Evolutionary conservation across 2,888 invertebrate genomes (phyloP).

Genomic region (Ochropleura leucogaster): DNA sequence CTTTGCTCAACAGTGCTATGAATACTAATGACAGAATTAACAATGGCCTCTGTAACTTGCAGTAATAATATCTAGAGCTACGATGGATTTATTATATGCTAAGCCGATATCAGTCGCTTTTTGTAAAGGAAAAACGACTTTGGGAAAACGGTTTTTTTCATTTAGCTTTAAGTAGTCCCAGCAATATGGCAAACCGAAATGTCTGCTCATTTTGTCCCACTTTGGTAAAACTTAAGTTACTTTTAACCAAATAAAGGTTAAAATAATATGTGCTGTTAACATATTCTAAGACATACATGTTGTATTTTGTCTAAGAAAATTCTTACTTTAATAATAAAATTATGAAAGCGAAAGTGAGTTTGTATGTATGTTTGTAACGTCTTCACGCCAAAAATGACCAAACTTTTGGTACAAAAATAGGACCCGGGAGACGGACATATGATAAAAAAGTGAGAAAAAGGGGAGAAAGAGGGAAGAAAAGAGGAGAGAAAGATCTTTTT

Average conservation of each 20-base stretch:
- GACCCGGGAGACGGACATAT: too few species aligned
- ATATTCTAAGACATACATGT: not conserved
- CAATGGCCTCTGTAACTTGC: constrained; percentile 32
- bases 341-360: too few species aligned
- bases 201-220: not conserved
- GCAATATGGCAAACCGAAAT: not conserved
- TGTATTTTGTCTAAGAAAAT: not conserved
- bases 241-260: not conserved
- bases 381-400: too few species aligned
- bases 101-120: not conserved
- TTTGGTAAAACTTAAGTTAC: not conserved
- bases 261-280: not conserved
- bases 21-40: constrained; percentile 48
- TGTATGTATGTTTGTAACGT: too few species aligned
- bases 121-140: not conserved
- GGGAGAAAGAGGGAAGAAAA: too few species aligned
- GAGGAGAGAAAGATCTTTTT: too few species aligned
- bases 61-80: not conserved
- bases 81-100: too few species aligned
- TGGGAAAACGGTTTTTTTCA: not conserved
- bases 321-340: too few species aligned
- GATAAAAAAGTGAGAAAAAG: too few species aligned
- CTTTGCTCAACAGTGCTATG: constrained; percentile 22
- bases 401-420: too few species aligned
- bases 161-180: not conserved